phyloP scores from a whole-genome alignment of 37 sponge, comb jelly and placozoan genomes.

The Aplysina aerophoba region DNA sequence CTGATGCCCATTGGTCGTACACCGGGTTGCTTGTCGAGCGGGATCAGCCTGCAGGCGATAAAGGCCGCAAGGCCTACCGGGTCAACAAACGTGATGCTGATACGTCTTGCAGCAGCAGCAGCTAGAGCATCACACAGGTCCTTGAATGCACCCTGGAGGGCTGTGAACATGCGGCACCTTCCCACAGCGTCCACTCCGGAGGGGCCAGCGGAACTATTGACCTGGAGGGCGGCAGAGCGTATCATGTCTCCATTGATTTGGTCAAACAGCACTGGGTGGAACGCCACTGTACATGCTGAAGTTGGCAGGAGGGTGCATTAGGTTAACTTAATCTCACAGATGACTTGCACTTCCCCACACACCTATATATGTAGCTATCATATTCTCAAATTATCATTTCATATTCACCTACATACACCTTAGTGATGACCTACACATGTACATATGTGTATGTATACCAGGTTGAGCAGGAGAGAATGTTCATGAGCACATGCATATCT shows the following conservation, averaged over 20 bases:
- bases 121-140: conserved; percentile 8
- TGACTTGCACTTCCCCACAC: no score
- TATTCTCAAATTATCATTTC: no score
- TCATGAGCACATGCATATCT: no score
- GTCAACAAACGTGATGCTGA: neutral
- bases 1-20: neutral
- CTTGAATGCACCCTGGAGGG: neutral
- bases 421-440: no score
- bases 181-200: conserved; percentile 5
- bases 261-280: conserved; percentile 2
- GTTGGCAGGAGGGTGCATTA: no score
- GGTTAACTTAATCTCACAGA: no score
- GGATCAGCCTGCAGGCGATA: conserved; percentile 1
- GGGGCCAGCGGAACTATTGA: neutral
- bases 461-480: no score
- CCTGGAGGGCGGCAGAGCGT: neutral
- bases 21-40: neutral
- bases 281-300: no score
- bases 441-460: no score
- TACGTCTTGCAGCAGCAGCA: neutral
- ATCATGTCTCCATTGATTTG: conserved; percentile 7
- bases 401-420: no score
- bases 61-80: neutral
- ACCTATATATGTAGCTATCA: no score
- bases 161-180: neutral